These are phyloP conservation scores for Zosterops japonicus DNA, from an alignment of 2,113 vertebrate species.

Conservation along the genomic window DNA sequence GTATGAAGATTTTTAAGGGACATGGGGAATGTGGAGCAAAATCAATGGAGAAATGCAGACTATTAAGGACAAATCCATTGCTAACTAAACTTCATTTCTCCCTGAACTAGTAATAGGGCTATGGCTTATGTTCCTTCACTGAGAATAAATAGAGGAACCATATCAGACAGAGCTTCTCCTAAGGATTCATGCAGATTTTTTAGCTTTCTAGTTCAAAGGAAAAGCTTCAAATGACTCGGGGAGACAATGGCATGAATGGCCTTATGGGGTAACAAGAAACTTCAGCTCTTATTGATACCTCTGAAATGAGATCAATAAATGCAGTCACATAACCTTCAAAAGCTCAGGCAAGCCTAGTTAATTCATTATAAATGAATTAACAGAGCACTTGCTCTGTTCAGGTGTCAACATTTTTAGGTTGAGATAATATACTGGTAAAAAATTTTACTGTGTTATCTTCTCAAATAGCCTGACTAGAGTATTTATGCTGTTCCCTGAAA, in stretches of 20 bases:
- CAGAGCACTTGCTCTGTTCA: background rate
- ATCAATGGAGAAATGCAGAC: background rate
- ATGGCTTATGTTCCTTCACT: background rate
- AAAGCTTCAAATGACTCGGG: constrained; percentile 11
- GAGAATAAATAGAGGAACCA: background rate
- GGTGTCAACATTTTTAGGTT: background rate
- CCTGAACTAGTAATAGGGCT: background rate
- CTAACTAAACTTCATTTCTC: background rate
- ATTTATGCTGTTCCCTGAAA: background rate
- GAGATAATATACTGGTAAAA: background rate
- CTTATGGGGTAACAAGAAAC: background rate
- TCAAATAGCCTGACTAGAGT: background rate
- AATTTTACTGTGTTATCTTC: background rate
- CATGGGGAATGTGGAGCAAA: background rate
- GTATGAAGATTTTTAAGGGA: background rate
- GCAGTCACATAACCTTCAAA: constrained; percentile 22
- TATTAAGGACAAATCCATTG: background rate
- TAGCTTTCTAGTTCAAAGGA: constrained; percentile 9
- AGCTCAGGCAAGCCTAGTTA: background rate
- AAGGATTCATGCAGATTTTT: background rate
- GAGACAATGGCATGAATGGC: background rate
- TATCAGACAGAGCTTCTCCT: background rate
- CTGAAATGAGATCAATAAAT: constrained; percentile 10
- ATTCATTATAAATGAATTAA: constrained; percentile 3
- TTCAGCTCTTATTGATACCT: constrained; percentile 7